Evolutionary conservation across 1,140 invertebrate genomes (phyloP), one percentile per base, ranked within the genome.

Genomic region (Drosophila ohnishii): DNA sequence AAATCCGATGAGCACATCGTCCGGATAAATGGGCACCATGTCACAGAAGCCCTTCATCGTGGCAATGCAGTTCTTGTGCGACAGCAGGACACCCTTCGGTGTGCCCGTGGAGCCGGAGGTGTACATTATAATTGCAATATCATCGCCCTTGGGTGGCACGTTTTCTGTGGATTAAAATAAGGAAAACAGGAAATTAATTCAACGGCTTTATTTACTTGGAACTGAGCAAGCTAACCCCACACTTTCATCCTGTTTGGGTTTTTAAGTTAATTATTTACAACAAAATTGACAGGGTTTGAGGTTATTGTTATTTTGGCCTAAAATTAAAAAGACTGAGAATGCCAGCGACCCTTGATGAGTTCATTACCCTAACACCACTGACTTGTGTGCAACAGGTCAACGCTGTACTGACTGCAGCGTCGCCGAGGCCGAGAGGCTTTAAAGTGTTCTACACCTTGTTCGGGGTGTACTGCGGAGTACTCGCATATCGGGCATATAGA

Each of bases 111-210:
- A 98, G 2, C 98, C 98, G 76, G 96, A 97, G 1, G 98, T 99
- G 93, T 99, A 99, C 97, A 99, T 99, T 44, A 99, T 96, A 78
- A 99, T 97, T 19, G 97, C 97, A 14, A 95, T 95, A 83, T 99
- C 97, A 8, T 95, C 93, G 2, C 94, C 90, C 19, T 93, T 93
- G 13, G 96, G 96, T 13, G 94, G 92, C 13, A 93, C 91, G 10
- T 92, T 89, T 40, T 93, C 93, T 94, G 90, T 25, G 78, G 78
- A 22, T 63, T 59, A 28, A 5, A 34, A 25, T 30, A 48, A 5
- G 19, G 42, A 62, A 56, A 4, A 9, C 5, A 40, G 45, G 7
- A 0, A 42, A 9, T 56, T 39, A 14, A 44, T 40, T 73, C 0
- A 56, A 11, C 19, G 14, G 28, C 9, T 25, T n/a, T 45, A 14